Evolutionary conservation across 2,113 vertebrate genomes (phyloP), one percentile per base, ranked within the genome.

Genomic region (Ochotona princeps): DNA sequence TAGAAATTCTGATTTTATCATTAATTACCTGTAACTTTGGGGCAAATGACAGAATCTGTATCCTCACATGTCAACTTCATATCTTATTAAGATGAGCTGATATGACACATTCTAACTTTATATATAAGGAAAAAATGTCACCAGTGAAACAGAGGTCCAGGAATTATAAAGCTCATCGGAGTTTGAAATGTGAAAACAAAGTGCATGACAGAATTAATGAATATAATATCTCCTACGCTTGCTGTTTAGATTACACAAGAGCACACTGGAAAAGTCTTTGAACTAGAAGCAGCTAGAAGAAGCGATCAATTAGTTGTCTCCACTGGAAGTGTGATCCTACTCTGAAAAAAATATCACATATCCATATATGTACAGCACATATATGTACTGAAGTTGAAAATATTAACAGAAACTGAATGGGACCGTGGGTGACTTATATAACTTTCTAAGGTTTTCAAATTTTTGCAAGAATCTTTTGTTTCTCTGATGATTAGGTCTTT

Each of bases 401-500:
- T 14, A 72, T n/a, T 85, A 73, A 91, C 26, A 87, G 26, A 65
- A 78, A 75, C 21, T 38, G 38, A n/a, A 38, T 54, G 51, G 38
- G 20, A 54, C 89, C n/a, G 75, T 21, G 32, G 61, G 32, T 83
- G 13, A 81, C 14, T 65, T 28, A 69, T 35, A 38, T 47, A 60
- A 63, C 82, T 32, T 82, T 76, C 25, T 30, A 14, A 72, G 57
- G 21, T 89, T 67, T 25, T 78, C 6, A 75, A 57, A 60, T 18
- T 75, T 85, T 65, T 89, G 2, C 49, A 90, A 86, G 61, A 83
- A 61, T 74, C 7, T 8, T 85, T 2, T 82, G 65, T 76, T 35
- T 70, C 23, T 63, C 76, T 72, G 83, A 30, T 70, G 3, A 74
- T 38, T 75, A 89, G 6, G 80, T 94, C 89, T 79, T 95, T 90